A percentile compares a stretch with the other conserved stretches of the same genome.
phyloP scores from a whole-genome alignment of 1,140 invertebrate genomes.

The Euwallacea similis region DNA sequence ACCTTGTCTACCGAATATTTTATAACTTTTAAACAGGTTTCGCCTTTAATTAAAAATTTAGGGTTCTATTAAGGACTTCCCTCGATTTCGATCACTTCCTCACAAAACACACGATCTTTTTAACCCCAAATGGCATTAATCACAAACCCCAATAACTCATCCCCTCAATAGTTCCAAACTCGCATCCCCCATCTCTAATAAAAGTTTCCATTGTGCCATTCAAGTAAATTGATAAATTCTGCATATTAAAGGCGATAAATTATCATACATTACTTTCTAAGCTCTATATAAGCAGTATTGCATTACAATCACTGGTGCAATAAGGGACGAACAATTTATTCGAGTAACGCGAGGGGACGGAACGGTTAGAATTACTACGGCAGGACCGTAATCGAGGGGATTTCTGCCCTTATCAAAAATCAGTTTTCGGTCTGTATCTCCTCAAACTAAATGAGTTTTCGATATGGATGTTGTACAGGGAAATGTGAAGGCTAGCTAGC shows the following conservation, averaged over 20 bases:
- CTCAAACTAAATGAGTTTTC: too few species aligned
- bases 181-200: slow-evolving; percentile 19
- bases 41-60: slow-evolving; percentile 19
- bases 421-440: too few species aligned
- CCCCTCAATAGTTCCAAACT: slow-evolving; percentile 28
- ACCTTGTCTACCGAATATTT: slow-evolving; percentile 14
- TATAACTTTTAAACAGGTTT: slow-evolving; percentile 23
- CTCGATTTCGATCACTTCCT: too few species aligned
- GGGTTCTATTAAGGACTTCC: background rate
- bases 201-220: slow-evolving; percentile 27
- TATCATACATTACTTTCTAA: slow-evolving; percentile 37
- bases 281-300: slow-evolving; percentile 47
- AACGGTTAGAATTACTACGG: slow-evolving; percentile 35
- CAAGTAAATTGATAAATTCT: slow-evolving; percentile 37
- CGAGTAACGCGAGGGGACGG: slow-evolving; percentile 29
- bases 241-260: slow-evolving; percentile 40
- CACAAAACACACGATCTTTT: too few species aligned
- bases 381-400: slow-evolving; percentile 14
- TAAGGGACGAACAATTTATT: slow-evolving; percentile 46
- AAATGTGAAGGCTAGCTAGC: too few species aligned
- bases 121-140: background rate
- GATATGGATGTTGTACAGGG: too few species aligned
- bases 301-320: slow-evolving; percentile 46
- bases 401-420: too few species aligned
- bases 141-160: slow-evolving; percentile 11